Evolutionary conservation across 2,113 vertebrate genomes (phyloP), one percentile per base, ranked within the genome.

Genomic region (Bubo scandiacus): DNA sequence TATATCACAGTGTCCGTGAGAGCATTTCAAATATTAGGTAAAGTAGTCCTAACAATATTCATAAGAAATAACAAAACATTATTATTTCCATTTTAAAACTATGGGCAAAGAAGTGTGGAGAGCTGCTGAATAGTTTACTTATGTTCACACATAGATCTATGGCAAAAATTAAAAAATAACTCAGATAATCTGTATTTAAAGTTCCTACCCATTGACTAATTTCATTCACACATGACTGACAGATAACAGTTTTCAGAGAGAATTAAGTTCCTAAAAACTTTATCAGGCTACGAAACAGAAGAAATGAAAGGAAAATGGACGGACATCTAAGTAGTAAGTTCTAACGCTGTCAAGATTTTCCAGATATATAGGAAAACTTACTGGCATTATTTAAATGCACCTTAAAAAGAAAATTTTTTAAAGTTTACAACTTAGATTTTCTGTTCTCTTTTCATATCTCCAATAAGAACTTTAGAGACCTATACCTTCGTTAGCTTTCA

Each of bases 161-260:
- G 0, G 6, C 3, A 83, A 68, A 29, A 72, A 59, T 0, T 26
- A 3, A 26, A 63, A 72, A 74, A 55, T 1, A 27, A 42, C 5
- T 2, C 38, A 80, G 15, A 26, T 43, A 68, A 34, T 81, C 43
- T 36, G 11, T 4, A n/a, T 86, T 86, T 92, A 63, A 71, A 67
- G 14, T 42, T 49, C 85, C 26, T 62, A 57, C 4, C 21, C 52
- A 40, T 4, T 19, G 43, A 59, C 15, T 40, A 45, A 59, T 49
- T 88, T 57, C 36, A 77, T 7, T 4, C n/a, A 26, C 29, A 67
- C 0, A 1, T 2, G 11, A 26, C 11, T 63, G 42, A 65, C 9
- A 67, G 19, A 8, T 9, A 52, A 25, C 6, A 55, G 10, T 11
- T 68, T 72, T 63, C 43, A 63, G 20, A 61, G 6, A 51, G 10